A percentile compares a stretch with the other conserved stretches of the same genome.
These are phyloP conservation scores for Colletes gigas DNA, from an alignment of 1,140 invertebrate genomes.

Conservation along the genomic window DNA sequence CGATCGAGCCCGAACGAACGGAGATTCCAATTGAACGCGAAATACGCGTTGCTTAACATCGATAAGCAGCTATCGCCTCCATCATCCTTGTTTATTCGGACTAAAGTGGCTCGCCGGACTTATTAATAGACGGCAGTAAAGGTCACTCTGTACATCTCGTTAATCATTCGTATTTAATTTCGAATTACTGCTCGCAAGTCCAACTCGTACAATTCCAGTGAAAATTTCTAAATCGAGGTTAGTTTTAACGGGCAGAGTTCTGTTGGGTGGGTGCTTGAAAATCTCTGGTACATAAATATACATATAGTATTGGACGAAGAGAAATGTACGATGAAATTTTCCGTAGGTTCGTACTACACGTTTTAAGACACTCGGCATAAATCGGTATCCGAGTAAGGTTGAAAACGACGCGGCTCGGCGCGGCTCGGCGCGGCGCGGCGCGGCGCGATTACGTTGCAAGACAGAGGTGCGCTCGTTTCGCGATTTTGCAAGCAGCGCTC, in stretches of 20 bases:
- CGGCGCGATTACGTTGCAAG: slow-evolving; percentile 13
- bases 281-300: too few relatives aligned
- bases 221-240: slow-evolving; percentile 13
- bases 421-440: too few relatives aligned
- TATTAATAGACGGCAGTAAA: slow-evolving; percentile 54
- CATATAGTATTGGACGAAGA: too few relatives aligned
- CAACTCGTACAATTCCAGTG: too few relatives aligned
- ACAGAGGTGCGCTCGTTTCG: slow-evolving; percentile 20
- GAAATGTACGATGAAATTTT: too few relatives aligned
- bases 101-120: slow-evolving; percentile 12
- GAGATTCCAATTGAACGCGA: slow-evolving; percentile 31
- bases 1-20: neutral
- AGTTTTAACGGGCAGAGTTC: too few relatives aligned
- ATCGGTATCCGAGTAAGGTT: neutral
- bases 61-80: slow-evolving; percentile 50
- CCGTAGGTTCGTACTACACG: too few relatives aligned
- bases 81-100: slow-evolving; percentile 56
- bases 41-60: slow-evolving; percentile 27
- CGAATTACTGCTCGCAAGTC: neutral
- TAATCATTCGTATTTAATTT: slow-evolving; percentile 44
- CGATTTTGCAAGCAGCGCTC: slow-evolving; percentile 49
- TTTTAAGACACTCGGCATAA: neutral
- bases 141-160: slow-evolving; percentile 43
- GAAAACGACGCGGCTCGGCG: neutral
- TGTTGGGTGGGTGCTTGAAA: too few relatives aligned